A percentile compares a stretch with the other conserved stretches of the same genome.
Conservation (phyloP, 2,888 invertebrate genomes). For the Hypomecis punctinalis region DNA sequence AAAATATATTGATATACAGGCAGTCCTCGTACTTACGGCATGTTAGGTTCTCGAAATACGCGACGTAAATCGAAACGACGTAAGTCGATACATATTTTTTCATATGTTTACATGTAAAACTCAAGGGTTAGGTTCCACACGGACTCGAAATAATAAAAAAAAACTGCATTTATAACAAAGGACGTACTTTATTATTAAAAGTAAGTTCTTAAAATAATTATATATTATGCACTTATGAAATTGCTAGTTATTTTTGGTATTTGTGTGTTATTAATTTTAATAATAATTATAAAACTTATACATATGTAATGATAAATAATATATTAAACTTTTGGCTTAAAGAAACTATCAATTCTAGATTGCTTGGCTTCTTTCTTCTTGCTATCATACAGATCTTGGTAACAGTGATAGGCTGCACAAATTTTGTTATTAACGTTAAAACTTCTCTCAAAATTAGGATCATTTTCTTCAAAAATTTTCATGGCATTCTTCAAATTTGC, state of each 20-base stretch:
- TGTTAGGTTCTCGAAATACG: too few relatives aligned
- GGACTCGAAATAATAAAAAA: too few relatives aligned
- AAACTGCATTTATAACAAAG: too few relatives aligned
- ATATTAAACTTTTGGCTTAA: conserved; percentile 30
- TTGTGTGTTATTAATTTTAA: conserved; percentile 33
- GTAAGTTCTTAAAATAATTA: too few relatives aligned
- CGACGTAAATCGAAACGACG: too few relatives aligned
- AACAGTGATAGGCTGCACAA: conserved; percentile 30
- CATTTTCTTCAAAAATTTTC: conserved; percentile 36
- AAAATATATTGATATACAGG: too few relatives aligned
- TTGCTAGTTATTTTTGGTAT: conserved; percentile 33
- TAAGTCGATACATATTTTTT: too few relatives aligned
- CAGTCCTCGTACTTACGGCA: too few relatives aligned
- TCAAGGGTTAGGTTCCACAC: too few relatives aligned
- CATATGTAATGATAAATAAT: conserved; percentile 30
- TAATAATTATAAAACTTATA: conserved; percentile 30
- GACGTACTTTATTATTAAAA: too few relatives aligned
- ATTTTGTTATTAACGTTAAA: conserved; percentile 32
- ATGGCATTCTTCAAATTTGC: conserved; percentile 39
- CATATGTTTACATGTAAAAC: too few relatives aligned
- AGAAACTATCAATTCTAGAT: conserved; percentile 30
- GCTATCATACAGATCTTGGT: conserved; percentile 33
- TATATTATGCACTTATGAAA: conserved; percentile 30
- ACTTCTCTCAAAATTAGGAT: conserved; percentile 37
- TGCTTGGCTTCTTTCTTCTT: conserved; percentile 31